Conservation (phyloP, 2,113 vertebrate species). For the Malurus melanocephalus region DNA sequence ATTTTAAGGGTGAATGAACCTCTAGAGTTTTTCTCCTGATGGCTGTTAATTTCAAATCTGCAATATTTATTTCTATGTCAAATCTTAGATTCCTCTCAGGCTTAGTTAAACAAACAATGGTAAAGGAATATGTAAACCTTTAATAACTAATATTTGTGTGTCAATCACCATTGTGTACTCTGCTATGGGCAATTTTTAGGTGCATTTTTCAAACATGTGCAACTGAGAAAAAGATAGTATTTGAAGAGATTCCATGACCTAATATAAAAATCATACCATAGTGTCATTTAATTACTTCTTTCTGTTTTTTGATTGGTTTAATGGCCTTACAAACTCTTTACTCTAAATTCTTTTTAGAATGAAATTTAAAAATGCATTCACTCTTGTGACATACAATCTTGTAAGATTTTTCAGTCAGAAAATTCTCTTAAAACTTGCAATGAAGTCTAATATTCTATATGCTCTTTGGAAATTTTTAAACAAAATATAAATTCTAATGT, state of each 20-base stretch:
- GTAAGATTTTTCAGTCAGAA: not conserved
- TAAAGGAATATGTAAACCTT: not conserved
- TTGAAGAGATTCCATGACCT: not conserved
- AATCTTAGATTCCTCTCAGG: not conserved
- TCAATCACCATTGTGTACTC: not conserved
- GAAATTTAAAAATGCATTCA: not conserved
- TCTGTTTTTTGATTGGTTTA: not conserved
- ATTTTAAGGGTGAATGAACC: slow-evolving; percentile 24
- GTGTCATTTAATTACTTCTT: not conserved
- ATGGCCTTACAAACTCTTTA: not conserved
- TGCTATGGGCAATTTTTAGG: not conserved
- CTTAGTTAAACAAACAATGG: not conserved
- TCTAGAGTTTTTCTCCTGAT: not conserved
- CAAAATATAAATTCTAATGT: not conserved
- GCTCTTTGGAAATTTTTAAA: not conserved
- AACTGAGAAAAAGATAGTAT: not conserved
- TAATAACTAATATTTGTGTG: not conserved
- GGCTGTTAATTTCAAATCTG: slow-evolving; percentile 1
- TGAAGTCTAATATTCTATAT: not conserved
- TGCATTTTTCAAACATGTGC: not conserved
- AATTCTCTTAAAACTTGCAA: not conserved
- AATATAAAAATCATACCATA: not conserved
- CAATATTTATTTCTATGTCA: not conserved
- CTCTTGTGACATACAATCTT: not conserved
- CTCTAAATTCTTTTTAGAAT: not conserved